Evolutionary conservation across 2,797 vertebrate genomes (phyloP), one percentile per base, ranked within the genome.

Genomic region (Oryzias sinensis): DNA sequence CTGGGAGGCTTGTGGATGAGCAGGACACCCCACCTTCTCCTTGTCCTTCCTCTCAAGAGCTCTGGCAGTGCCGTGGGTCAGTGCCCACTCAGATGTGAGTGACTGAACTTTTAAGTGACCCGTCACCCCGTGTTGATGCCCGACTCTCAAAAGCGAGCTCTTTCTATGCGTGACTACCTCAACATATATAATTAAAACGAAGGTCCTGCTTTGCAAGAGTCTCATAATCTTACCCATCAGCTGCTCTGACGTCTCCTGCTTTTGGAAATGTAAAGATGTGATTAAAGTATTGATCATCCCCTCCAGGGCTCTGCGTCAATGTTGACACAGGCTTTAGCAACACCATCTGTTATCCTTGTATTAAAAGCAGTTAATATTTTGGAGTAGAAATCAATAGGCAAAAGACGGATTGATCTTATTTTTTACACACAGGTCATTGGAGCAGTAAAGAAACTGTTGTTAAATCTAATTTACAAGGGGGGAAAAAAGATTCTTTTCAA

Each of bases 171-270:
- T 66, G 81, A 81, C 68, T 84, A 80, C 65, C 55, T 68, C 63
- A 66, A 87, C 82, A 88, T 91, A 70, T 86, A 86, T 85, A 80
- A 83, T 88, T 89, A 71, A 87, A 79, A 83, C 62, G 6, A 61
- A 53, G 81, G 72, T 58, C 72, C 68, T 71, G 68, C 82, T 87
- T 66, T 74, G 81, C 67, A 78, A 84, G 74, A 63, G 49, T 59
- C 70, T 77, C 70, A 69, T 64, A 70, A 76, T 74, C 76, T 66
- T 59, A 58, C 63, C 66, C 51, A 51, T 55, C 58, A 62, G 65
- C 65, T 46, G 54, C 61, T 47, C 56, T 52, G 65, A 63, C 72
- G 64, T 71, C 22, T 56, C 14, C 59, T 42, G 61, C 51, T 70
- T 66, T 65, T 37, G 65, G 25, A 63, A 70, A 71, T 46, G 48